Evolutionary conservation across 1,140 invertebrate genomes (phyloP), one percentile per base, ranked within the genome.

Genomic region (Psix sp.): DNA sequence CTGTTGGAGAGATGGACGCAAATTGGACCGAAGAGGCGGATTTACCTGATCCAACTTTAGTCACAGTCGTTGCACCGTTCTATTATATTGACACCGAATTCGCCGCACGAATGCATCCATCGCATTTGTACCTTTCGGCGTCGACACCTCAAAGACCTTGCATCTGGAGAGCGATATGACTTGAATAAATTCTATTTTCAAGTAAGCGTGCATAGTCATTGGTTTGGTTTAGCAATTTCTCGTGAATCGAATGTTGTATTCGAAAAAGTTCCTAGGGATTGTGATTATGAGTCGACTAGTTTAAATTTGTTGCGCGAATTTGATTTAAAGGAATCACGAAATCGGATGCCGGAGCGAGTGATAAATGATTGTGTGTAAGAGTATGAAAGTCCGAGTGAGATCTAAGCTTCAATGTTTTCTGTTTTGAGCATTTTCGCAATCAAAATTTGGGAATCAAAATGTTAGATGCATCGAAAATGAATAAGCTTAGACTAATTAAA

Each of bases 21-120:
- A 56, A 70, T 38, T 60, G 56, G 56, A 62, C 26, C 49, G 35
- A 39, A 26, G 54, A 48, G 60, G 54, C 46, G 60, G 68, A 73
- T 72, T 65, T 59, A 72, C 68, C 59, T 72, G 68, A 72, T 65
- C 39, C 52, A 72, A 65, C 52, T 72, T 52, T 26, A 46, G 59
- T 49, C 48, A 42, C 29, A 48, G 20, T 43, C 43, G 33, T 48
- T 38, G 24, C 51, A 43, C 20, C 43, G 48, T 56, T 74, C 43
- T 57, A 43, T 57, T 56, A 67, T 63, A 56, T 67, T 63, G 57
- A 62, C 49, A 63, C 46, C 39, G 45, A 57, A 63, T 74, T 67
- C 57, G 49, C 54, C 26, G 48, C 56, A 59, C 39, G 68, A 73
- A 54, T 21, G 45, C 43, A 57, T 59, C 46, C 20, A 45, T 35